These are phyloP conservation scores for Cephus spinipes DNA, from an alignment of 2,888 invertebrate species.

Conservation along the genomic window DNA sequence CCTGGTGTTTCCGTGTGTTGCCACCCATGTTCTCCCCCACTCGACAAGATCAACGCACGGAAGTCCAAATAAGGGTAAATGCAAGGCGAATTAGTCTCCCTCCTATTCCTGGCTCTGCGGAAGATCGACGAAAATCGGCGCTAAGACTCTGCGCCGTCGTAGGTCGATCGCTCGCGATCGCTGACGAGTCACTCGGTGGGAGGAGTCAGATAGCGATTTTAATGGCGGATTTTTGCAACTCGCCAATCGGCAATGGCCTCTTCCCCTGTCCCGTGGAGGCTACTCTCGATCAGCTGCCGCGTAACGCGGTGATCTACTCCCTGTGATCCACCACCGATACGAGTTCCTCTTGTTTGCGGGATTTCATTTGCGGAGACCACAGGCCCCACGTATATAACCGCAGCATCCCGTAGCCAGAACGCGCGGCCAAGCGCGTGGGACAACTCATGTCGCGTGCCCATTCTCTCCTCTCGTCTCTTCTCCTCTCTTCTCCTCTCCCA, in stretches of 20 bases:
- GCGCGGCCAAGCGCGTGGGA: slow-evolving; percentile 20
- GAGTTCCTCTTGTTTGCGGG: slow-evolving; percentile 38
- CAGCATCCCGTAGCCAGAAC: slow-evolving; percentile 36
- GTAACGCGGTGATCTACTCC: slow-evolving; percentile 5
- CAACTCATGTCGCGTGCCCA: slow-evolving; percentile 24
- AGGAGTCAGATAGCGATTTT: slow-evolving; percentile 58
- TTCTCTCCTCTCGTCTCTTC: neutral
- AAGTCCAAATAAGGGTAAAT: slow-evolving; percentile 59
- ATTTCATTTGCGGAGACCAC: slow-evolving; percentile 49
- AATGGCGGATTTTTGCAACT: slow-evolving; percentile 63
- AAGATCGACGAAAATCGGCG: slow-evolving; percentile 28
- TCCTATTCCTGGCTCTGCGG: slow-evolving; percentile 19
- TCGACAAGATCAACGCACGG: slow-evolving; percentile 29
- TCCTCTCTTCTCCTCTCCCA: neutral
- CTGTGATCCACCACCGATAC: slow-evolving; percentile 28
- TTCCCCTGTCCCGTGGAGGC: slow-evolving; percentile 13
- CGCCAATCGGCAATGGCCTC: slow-evolving; percentile 50
- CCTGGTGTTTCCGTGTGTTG: neutral
- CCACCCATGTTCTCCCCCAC: slow-evolving; percentile 4
- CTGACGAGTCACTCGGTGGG: slow-evolving; percentile 39
- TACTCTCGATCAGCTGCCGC: neutral
- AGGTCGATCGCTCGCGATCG: neutral
- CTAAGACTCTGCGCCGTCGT: slow-evolving; percentile 18
- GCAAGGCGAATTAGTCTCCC: slow-evolving; percentile 52
- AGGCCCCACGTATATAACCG: neutral